Conservation (phyloP, 2,888 invertebrate genomes). For the Polylopha cassiicola region DNA sequence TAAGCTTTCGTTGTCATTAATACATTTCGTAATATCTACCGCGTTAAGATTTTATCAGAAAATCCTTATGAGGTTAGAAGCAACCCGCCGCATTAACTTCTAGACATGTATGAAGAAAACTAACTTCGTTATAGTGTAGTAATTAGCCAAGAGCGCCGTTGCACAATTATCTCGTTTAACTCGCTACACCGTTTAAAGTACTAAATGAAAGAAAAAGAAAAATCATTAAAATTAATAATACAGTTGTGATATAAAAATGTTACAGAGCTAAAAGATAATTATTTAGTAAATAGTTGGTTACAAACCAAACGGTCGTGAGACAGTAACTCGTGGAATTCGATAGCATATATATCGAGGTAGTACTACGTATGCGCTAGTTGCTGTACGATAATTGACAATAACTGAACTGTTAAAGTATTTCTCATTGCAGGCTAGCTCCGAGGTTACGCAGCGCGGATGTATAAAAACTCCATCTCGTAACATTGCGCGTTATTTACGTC, state of each 20-base stretch:
- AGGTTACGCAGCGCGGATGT: constrained; percentile 31
- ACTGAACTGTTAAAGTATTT: constrained; percentile 16
- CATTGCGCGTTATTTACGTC: constrained; percentile 20
- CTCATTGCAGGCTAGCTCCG: constrained; percentile 18
- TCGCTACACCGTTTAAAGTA: constrained; percentile 23
- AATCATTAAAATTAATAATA: constrained; percentile 35
- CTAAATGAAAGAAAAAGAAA: constrained; percentile 33
- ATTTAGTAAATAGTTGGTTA: constrained; percentile 9
- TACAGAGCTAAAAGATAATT: constrained; percentile 19
- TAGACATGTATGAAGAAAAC: constrained; percentile 24
- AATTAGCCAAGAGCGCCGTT: constrained; percentile 45
- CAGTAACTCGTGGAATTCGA: constrained; percentile 16
- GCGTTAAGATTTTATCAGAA: constrained; percentile 7
- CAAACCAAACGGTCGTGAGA: constrained; percentile 11
- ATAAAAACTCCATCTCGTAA: constrained; percentile 32
- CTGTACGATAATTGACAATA: constrained; percentile 15
- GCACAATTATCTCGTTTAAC: constrained; percentile 35
- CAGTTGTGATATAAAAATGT: constrained; percentile 29
- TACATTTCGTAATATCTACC: constrained; percentile 1
- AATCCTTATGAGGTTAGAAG: constrained; percentile 8
- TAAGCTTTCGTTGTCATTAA: neutral
- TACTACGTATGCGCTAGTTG: neutral
- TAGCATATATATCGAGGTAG: constrained; percentile 1
- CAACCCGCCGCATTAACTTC: constrained; percentile 5
- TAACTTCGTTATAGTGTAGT: constrained; percentile 30